Evolutionary conservation across 2,113 vertebrate genomes (phyloP), one percentile per base, ranked within the genome.

Genomic region (Hipposideros armiger): DNA sequence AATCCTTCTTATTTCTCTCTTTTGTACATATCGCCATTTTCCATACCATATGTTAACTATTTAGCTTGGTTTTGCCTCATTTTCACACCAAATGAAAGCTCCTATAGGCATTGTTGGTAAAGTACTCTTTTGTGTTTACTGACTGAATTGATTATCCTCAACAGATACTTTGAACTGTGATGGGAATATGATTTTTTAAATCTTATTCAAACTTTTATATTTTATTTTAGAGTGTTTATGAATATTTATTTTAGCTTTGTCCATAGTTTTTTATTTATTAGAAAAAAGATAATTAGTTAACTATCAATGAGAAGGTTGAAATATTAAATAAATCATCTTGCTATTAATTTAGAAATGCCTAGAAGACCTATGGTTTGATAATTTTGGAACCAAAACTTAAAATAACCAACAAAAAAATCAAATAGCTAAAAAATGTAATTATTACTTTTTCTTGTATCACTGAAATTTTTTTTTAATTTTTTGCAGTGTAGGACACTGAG

Each of bases 191-290:
- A 40, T 66, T 89, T 56, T 42, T 90, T 60, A 84, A 30, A 54
- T 77, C 20, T 52, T 56, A 78, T 78, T 80, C 60, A 72, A 62
- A 45, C 24, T 45, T 62, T 77, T 83, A 45, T 62, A 52, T 78
- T 90, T 30, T 7, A 60, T 50, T 84, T 66, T 76, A 70, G 52
- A 60, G 7, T 83, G 3, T 47, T 72, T 78, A 90, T 78, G 36
- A 84, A 45, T 78, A 64, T 95, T 90, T 83, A 52, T 90, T 77
- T 88, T 95, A 77, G 16, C 52, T 83, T 5, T 45, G 60, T 69
- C 11, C 6, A 87, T 26, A 9, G 15, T 69, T n/a, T 52, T 92
- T 89, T 50, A 84, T 64, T 84, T 58, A 83, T 83, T 5, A 67
- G 13, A 69, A 20, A 78, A 83, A 92, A 28, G 52, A 91, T 88